Base-by-base conservation (phyloP, 2,888 invertebrate genomes). In the Netelia inedita region DNA sequence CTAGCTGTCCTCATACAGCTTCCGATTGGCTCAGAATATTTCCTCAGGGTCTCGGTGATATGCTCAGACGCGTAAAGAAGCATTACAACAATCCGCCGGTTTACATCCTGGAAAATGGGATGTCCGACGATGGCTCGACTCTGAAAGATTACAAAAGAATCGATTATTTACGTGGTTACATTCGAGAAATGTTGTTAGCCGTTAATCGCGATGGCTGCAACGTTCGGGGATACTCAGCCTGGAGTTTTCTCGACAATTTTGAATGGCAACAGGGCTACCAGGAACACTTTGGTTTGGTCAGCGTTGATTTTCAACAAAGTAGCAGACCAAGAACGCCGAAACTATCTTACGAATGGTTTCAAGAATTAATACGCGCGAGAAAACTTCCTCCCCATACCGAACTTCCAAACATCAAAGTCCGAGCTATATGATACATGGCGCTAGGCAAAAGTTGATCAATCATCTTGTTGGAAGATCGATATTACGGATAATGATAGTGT, bases 1-100 rank as follows among this genome's bases (percentile, higher is more conserved):
- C 94, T 0, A 94, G 94, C 1, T 96, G 96, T 96, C 95, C 95
- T 50, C 94, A 94, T 11, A 95, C 95, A 55, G 95, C 95, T n/a
- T 95, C 95, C 6, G 91, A 92, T 2, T 96, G 96, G 96, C 93
- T 96, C 28, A 95, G 95, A 94, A 89, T 93, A 0, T 92, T 93
- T 9, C 19, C 57, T 19, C 57, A 57, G 9, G 57, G 57, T 57
- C 9, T 95, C 16, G 89, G 94, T 3, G 88, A 91, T 61, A 46
- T 94, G 1, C 87, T 94, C 1, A 90, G 92, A 43, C 92, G 93
- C 89, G 89, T 94, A 35, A 94, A 92, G 84, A 83, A 91, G 0
- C 90, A 90, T 88, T 94, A 94, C 87, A 88, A 89, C 16, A 93
- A 92, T 76, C 91, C 91, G 3, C 87, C 90, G 28, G 88, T 94